phyloP scores from a whole-genome alignment of 2,888 invertebrate species.

The Agrochola litura region DNA sequence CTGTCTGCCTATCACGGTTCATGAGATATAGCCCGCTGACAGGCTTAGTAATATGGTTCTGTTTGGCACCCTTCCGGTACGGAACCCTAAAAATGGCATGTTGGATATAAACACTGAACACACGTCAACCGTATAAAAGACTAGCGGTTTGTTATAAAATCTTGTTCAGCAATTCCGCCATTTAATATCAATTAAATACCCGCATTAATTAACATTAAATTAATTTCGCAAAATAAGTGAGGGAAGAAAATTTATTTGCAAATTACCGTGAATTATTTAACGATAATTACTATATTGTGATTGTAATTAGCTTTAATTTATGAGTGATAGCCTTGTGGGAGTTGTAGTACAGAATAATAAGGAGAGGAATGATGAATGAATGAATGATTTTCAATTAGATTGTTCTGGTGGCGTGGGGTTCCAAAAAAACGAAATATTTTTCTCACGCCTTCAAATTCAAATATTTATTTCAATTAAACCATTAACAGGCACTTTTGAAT shows the following conservation, averaged over 20 bases:
- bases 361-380: not conserved
- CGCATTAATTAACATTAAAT: conserved; percentile 30
- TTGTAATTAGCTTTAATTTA: conserved; percentile 31
- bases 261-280: conserved; percentile 47
- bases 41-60: too few relatives aligned
- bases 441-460: too few relatives aligned
- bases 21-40: too few relatives aligned
- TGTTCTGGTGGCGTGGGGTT: too few relatives aligned
- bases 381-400: not conserved
- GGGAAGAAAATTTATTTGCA: conserved; percentile 16
- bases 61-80: too few relatives aligned
- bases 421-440: too few relatives aligned
- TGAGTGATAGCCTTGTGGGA: conserved; percentile 22
- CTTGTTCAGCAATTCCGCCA: conserved; percentile 8
- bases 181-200: conserved; percentile 41
- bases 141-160: conserved; percentile 2
- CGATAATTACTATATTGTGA: conserved; percentile 40
- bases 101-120: too few relatives aligned
- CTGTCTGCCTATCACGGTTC: too few relatives aligned
- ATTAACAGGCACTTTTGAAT: too few relatives aligned
- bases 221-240: conserved; percentile 35
- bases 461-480: too few relatives aligned
- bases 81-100: not conserved
- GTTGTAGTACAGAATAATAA: not conserved
- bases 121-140: conserved; percentile 7